Percentiles rank a stretch among this genome's conserved stretches.
These are phyloP conservation scores for Hypocryptadius cinnamomeus DNA, from an alignment of 2,113 vertebrate species.

Conservation along the genomic window DNA sequence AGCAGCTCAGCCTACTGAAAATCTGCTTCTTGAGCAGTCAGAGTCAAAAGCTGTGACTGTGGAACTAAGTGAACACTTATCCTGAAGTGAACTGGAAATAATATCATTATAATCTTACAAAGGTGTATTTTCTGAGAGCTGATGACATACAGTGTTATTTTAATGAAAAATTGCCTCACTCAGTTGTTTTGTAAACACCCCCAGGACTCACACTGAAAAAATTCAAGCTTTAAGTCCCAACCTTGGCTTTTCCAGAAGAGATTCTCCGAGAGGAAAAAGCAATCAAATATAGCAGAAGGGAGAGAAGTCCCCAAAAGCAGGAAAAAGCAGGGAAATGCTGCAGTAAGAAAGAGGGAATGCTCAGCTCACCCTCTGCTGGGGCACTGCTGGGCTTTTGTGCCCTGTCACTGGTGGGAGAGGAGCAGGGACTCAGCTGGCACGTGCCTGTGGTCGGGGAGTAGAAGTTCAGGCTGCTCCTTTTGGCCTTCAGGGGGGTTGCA, in stretches of 20 bases:
- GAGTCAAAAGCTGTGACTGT: not conserved
- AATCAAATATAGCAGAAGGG: not conserved
- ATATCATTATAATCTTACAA: not conserved
- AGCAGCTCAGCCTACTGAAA: not conserved
- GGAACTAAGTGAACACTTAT: not conserved
- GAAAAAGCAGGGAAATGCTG: constrained; percentile 18
- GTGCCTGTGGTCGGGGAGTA: constrained; percentile 78
- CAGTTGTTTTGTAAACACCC: not conserved
- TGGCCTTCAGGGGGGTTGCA: not conserved
- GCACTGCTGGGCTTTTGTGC: not conserved
- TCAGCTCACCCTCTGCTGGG: constrained; percentile 62
- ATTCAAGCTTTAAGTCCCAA: not conserved
- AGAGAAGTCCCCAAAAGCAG: constrained; percentile 15
- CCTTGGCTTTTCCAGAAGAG: not conserved
- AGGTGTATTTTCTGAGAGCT: not conserved
- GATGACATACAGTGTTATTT: not conserved
- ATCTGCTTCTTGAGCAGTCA: not conserved
- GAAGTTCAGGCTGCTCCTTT: not conserved
- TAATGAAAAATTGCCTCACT: not conserved
- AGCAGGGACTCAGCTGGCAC: constrained; percentile 51
- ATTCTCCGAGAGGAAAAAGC: not conserved
- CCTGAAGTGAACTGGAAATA: not conserved
- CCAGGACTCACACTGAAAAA: not conserved
- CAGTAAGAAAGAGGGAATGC: not conserved
- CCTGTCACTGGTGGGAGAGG: constrained; percentile 17